A percentile compares a stretch with the other conserved stretches of the same genome.
phyloP scores from a whole-genome alignment of 2,797 vertebrate genomes.

The Champsocephalus gunnari region DNA sequence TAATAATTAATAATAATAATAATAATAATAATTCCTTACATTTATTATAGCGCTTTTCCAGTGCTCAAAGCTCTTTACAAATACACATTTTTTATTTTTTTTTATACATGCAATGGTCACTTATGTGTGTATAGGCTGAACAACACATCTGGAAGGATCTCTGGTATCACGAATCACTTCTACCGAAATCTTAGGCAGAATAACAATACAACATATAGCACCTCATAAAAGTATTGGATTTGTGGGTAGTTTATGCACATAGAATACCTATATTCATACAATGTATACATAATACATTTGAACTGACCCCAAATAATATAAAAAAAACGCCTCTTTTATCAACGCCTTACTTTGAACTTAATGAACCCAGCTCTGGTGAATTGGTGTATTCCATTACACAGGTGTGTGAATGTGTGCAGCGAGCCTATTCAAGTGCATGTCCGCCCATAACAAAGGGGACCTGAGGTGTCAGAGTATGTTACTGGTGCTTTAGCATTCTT shows the following conservation, averaged over 20 bases:
- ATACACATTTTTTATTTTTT: too few species aligned
- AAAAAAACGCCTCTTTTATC: not conserved
- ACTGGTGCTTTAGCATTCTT: constrained; percentile 60
- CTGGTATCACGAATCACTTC: not conserved
- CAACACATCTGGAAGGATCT: not conserved
- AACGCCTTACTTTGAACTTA: constrained; percentile 39
- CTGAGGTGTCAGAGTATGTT: constrained; percentile 64
- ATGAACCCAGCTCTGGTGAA: constrained; percentile 51
- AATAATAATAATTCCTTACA: too few species aligned
- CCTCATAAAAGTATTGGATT: not conserved
- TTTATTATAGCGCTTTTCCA: too few species aligned
- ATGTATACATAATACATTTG: not conserved
- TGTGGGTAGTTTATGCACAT: not conserved
- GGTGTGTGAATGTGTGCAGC: constrained; percentile 57
- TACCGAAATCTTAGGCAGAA: not conserved
- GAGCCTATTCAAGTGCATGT: constrained; percentile 30
- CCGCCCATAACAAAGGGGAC: constrained; percentile 49
- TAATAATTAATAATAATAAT: too few species aligned
- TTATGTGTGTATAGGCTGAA: not conserved
- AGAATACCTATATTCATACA: not conserved
- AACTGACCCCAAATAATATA: not conserved
- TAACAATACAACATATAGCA: not conserved
- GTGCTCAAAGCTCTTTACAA: too few species aligned
- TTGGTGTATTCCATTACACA: constrained; percentile 52
- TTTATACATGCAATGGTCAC: too few species aligned